Conservation (phyloP, 2,113 vertebrate genomes). For the Datnioides undecimradiatus region DNA sequence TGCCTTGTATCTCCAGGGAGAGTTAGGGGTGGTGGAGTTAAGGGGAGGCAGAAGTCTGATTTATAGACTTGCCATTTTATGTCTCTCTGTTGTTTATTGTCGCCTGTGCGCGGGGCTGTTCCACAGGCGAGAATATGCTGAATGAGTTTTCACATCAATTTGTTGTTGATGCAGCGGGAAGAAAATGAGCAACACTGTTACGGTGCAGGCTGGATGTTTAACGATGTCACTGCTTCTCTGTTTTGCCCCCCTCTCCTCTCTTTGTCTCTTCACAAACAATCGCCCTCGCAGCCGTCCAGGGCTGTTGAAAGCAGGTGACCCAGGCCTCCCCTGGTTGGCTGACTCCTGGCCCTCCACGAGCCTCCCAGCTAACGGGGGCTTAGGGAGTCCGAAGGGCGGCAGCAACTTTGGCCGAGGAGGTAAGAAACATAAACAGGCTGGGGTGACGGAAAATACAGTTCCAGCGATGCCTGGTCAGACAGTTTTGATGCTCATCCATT, state of each 20-base stretch:
- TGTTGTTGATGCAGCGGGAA: conserved; percentile 75
- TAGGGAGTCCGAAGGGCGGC: conserved; percentile 89
- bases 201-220: conserved; percentile 45
- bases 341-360: conserved; percentile 97
- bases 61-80: conserved; percentile 84
- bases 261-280: conserved; percentile 46
- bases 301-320: conserved; percentile 91
- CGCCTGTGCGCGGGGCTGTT: conserved; percentile 68
- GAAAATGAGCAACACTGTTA: conserved; percentile 60
- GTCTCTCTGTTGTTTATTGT: conserved; percentile 81
- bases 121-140: conserved; percentile 77
- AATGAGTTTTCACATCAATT: conserved; percentile 78
- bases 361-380: conserved; percentile 91
- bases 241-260: conserved; percentile 10
- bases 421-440: conserved; percentile 73
- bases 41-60: conserved; percentile 74
- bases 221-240: conserved; percentile 36
- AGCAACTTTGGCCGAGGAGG: conserved; percentile 93
- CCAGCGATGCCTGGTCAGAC: conserved; percentile 70
- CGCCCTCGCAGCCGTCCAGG: conserved; percentile 89
- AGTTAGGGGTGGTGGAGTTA: conserved; percentile 64
- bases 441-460: conserved; percentile 36
- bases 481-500: conserved; percentile 72
- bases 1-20: conserved; percentile 72
- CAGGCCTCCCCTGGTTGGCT: conserved; percentile 93